These are phyloP conservation scores for Halictus rubicundus DNA, from an alignment of 1,140 invertebrate genomes.

Conservation along the genomic window DNA sequence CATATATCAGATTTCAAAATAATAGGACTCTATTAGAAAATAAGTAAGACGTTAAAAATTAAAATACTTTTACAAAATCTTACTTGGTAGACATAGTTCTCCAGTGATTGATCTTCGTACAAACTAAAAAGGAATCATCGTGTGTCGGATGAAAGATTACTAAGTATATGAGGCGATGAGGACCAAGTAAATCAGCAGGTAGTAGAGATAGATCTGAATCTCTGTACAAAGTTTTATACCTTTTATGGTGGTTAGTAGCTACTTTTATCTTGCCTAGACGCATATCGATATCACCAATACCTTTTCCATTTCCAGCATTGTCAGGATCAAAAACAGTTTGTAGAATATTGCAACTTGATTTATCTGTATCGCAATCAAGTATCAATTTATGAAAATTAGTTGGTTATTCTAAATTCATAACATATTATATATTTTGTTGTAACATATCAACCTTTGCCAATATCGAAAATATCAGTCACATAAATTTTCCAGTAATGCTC, in stretches of 20 bases:
- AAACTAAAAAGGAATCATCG: conserved; percentile 89
- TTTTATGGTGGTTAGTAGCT: conserved; percentile 82
- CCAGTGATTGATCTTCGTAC: conserved; percentile 89
- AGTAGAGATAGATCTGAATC: conserved; percentile 85
- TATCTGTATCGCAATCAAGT: conserved; percentile 73
- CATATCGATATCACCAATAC: conserved; percentile 90
- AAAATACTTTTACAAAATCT: conserved; percentile 70
- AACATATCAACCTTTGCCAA: conserved; percentile 83
- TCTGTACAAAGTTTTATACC: conserved; percentile 83
- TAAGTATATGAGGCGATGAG: conserved; percentile 89
- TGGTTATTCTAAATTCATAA: not conserved
- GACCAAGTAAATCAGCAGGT: conserved; percentile 85
- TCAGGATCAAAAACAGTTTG: conserved; percentile 93
- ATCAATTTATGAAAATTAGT: not conserved
- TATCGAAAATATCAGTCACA: conserved; percentile 93
- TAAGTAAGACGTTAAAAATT: conserved; percentile 5
- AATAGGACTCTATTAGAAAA: not conserved
- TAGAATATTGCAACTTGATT: conserved; percentile 89
- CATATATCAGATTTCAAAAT: not conserved
- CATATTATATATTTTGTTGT: conserved; percentile 36
- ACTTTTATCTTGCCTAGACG: conserved; percentile 89
- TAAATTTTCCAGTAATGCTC: conserved; percentile 94
- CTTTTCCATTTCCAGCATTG: conserved; percentile 84
- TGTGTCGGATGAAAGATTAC: conserved; percentile 92
- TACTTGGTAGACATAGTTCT: conserved; percentile 86